These are phyloP conservation scores for Bufo bufo DNA, from an alignment of 2,113 vertebrate genomes.

Conservation along the genomic window DNA sequence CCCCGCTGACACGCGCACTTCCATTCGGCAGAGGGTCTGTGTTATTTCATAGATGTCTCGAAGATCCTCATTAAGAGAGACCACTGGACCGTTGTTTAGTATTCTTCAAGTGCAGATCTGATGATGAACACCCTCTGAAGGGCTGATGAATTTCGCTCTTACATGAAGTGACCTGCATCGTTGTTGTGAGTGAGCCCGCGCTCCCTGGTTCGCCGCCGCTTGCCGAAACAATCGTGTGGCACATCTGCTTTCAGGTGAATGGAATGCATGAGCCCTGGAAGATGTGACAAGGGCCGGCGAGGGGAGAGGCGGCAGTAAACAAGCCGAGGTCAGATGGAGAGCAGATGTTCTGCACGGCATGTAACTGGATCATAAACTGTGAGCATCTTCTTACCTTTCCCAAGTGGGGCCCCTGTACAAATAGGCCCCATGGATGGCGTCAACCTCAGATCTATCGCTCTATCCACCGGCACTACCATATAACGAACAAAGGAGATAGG, in stretches of 20 bases:
- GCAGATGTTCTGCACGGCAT: slow-evolving; percentile 20
- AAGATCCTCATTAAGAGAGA: too few relatives aligned
- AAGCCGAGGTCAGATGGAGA: slow-evolving; percentile 33
- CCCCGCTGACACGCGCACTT: too few relatives aligned
- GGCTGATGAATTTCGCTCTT: not conserved
- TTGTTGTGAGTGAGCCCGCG: not conserved
- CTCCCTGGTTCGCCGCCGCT: not conserved
- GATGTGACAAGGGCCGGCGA: not conserved
- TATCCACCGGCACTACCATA: too few relatives aligned
- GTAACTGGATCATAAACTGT: not conserved
- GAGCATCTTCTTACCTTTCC: not conserved
- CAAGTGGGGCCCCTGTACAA: not conserved
- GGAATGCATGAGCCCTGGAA: not conserved
- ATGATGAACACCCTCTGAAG: not conserved
- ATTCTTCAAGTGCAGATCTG: not conserved
- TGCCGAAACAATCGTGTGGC: not conserved
- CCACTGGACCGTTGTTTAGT: not conserved
- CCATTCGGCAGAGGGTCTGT: too few relatives aligned
- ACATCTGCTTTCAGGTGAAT: slow-evolving; percentile 33
- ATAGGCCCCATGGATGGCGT: too few relatives aligned
- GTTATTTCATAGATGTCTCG: too few relatives aligned
- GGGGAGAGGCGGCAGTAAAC: slow-evolving; percentile 27
- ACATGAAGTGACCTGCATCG: not conserved
- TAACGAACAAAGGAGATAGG: not conserved
- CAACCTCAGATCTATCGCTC: not conserved